These are phyloP conservation scores for Chondrosia reniformis DNA, from an alignment of 37 sponge, comb jelly and placozoan species.

Conservation along the genomic window DNA sequence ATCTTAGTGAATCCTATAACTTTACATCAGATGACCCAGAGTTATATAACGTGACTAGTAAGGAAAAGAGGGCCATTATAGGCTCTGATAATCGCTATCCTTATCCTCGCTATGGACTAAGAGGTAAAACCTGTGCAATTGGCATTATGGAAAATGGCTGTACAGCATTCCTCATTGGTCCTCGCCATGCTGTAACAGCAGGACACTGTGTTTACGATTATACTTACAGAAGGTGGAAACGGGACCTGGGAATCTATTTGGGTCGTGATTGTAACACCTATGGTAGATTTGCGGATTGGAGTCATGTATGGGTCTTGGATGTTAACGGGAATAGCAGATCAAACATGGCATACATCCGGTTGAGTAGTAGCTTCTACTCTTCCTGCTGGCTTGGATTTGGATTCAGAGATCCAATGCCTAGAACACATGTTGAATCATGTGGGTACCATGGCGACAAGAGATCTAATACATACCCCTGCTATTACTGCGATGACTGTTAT, in stretches of 20 bases:
- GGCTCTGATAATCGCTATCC: constrained; percentile 7
- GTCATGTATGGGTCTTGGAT: neutral
- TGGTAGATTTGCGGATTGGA: neutral
- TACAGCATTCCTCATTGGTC: constrained; percentile 24
- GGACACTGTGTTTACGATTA: constrained; percentile 14
- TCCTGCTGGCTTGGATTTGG: neutral
- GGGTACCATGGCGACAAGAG: constrained; percentile 20
- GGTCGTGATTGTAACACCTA: neutral
- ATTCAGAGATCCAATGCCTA: constrained; percentile 17
- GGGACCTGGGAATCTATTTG: neutral
- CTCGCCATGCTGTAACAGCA: constrained; percentile 12
- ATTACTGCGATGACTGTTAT: neutral
- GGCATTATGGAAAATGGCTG: neutral
- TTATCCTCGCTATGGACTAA: neutral
- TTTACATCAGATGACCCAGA: neutral
- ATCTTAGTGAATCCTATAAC: neutral
- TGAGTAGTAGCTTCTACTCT: constrained; percentile 5
- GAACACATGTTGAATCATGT: neutral
- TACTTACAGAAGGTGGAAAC: neutral
- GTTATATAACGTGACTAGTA: neutral
- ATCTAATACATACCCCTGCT: neutral
- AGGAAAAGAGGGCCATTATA: constrained; percentile 4
- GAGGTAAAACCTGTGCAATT: neutral
- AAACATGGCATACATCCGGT: constrained; percentile 7
- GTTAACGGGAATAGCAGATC: neutral